These are phyloP conservation scores for Cebuella pygmaea DNA, from an alignment of 2,797 vertebrate species.

Conservation along the genomic window DNA sequence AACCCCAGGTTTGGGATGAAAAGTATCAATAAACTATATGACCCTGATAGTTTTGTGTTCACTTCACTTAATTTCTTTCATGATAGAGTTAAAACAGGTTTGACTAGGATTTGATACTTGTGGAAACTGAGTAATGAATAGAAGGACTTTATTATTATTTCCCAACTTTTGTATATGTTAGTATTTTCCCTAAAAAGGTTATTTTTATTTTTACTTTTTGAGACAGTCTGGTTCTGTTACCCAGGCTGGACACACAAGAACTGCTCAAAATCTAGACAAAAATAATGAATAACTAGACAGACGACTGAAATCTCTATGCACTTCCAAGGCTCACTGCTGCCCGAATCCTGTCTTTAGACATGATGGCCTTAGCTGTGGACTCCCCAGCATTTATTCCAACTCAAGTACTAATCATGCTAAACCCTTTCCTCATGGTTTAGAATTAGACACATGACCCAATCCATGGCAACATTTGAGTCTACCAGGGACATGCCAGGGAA, in stretches of 20 bases:
- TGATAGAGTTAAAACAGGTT: not conserved
- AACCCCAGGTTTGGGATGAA: not conserved
- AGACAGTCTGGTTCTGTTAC: too few relatives aligned
- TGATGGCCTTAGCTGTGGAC: not conserved
- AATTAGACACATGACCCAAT: not conserved
- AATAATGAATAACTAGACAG: not conserved
- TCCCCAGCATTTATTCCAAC: not conserved
- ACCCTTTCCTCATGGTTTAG: not conserved
- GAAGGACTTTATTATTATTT: not conserved
- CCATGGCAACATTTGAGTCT: not conserved
- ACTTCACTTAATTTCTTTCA: constrained; percentile 4
- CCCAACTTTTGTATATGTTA: not conserved
- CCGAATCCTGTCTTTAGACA: not conserved
- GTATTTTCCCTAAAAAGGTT: not conserved
- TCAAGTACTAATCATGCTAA: not conserved
- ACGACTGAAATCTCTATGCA: not conserved
- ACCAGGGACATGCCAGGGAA: not conserved
- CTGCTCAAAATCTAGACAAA: not conserved
- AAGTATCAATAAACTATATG: not conserved
- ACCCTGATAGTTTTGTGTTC: not conserved
- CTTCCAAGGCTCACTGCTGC: too few relatives aligned
- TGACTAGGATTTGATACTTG: not conserved
- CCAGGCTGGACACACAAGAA: not conserved
- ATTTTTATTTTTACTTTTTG: too few relatives aligned
- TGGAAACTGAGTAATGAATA: not conserved